phyloP scores from a whole-genome alignment of 2,888 invertebrate species.

The Bembecia ichneumoniformis region DNA sequence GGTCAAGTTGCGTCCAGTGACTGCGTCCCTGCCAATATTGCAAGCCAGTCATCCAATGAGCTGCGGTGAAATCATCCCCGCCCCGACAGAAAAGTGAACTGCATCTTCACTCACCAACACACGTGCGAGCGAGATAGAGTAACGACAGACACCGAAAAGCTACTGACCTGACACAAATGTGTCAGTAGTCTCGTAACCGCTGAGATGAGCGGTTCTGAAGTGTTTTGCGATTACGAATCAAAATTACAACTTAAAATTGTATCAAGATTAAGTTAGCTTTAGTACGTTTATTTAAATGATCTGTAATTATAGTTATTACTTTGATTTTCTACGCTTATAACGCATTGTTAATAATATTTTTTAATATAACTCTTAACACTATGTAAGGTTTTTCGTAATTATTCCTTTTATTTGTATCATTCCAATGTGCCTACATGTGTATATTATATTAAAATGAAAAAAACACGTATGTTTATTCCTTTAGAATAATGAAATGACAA shows the following conservation, averaged over 20 bases:
- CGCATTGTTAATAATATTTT: no score
- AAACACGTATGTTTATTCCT: no score
- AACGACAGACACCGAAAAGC: conserved; percentile 25
- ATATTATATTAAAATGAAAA: no score
- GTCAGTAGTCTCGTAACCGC: conserved; percentile 4
- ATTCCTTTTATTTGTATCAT: no score
- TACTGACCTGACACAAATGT: conserved; percentile 29
- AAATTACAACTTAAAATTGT: not conserved
- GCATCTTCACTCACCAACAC: conserved; percentile 20
- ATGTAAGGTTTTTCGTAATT: no score
- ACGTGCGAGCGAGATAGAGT: conserved; percentile 19
- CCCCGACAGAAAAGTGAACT: conserved; percentile 36
- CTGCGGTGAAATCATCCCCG: conserved; percentile 47
- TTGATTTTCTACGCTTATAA: no score
- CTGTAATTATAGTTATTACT: no score
- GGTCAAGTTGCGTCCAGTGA: conserved; percentile 46
- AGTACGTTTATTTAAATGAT: no score
- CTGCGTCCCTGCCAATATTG: conserved; percentile 23
- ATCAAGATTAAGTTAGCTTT: no score
- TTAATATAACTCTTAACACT: no score
- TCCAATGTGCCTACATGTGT: no score
- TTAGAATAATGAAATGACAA: no score
- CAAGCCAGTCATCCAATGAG: conserved; percentile 29
- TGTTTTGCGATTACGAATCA: conserved; percentile 6
- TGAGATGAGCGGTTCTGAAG: conserved; percentile 22